phyloP scores from a whole-genome alignment of 1,140 invertebrate species.

The Anadara kagoshimensis region DNA sequence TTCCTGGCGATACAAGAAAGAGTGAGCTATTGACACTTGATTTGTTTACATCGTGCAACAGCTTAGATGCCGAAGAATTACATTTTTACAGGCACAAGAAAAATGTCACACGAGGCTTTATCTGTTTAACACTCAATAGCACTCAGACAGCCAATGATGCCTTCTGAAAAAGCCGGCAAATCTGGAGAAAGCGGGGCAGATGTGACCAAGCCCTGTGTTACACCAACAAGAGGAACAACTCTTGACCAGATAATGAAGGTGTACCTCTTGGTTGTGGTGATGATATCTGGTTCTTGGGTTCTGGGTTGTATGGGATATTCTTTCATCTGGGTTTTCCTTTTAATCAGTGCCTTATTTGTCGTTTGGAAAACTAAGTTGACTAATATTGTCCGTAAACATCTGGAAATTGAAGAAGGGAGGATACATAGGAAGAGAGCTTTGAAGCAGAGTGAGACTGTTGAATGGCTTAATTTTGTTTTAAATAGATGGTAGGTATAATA shows the following conservation, averaged over 20 bases:
- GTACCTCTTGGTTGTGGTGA: constrained; percentile 58
- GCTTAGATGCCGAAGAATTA: too few relatives aligned
- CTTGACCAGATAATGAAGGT: constrained; percentile 53
- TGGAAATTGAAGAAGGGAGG: constrained; percentile 68
- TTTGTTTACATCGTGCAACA: too few relatives aligned
- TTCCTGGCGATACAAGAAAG: too few relatives aligned
- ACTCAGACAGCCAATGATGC: too few relatives aligned
- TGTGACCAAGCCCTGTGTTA: not conserved
- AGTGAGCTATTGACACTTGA: too few relatives aligned
- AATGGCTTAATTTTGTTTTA: constrained; percentile 77
- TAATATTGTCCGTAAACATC: constrained; percentile 56
- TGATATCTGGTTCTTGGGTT: constrained; percentile 56
- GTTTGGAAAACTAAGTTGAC: constrained; percentile 64
- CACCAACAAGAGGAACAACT: constrained; percentile 17
- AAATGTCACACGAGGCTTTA: too few relatives aligned
- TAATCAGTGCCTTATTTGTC: constrained; percentile 56
- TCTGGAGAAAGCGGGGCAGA: too few relatives aligned
- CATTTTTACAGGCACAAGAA: too few relatives aligned
- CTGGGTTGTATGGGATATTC: constrained; percentile 57
- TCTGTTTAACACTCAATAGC: too few relatives aligned
- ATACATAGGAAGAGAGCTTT: constrained; percentile 75
- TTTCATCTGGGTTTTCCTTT: constrained; percentile 62
- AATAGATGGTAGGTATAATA: constrained; percentile 75
- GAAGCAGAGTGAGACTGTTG: constrained; percentile 76
- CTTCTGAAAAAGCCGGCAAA: too few relatives aligned